Conservation (phyloP, 2,888 invertebrate species). For the Troides oblongomaculatus region DNA sequence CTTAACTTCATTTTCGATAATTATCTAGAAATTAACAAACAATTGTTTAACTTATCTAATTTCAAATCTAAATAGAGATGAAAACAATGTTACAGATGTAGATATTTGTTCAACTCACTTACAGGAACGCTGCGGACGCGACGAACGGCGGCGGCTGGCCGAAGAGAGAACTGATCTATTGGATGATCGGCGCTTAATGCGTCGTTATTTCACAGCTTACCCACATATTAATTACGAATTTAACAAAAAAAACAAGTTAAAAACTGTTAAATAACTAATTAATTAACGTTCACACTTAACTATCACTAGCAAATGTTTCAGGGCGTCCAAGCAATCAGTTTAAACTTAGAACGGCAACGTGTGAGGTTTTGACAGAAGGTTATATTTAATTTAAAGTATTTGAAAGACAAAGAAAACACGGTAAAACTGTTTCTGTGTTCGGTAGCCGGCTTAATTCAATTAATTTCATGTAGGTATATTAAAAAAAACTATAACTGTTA, state of each 20-base stretch:
- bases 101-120: slow-evolving; percentile 1
- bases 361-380: no score
- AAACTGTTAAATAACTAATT: background rate
- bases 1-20: slow-evolving; percentile 51
- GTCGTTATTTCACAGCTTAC: slow-evolving; percentile 2
- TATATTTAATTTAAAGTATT: no score
- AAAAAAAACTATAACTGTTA: no score
- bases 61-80: slow-evolving; percentile 18
- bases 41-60: background rate
- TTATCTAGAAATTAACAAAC: slow-evolving; percentile 17
- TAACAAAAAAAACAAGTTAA: background rate
- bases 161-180: background rate
- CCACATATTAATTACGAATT: background rate
- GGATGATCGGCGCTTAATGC: background rate
- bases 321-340: no score
- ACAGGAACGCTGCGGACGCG: slow-evolving; percentile 2
- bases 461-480: no score
- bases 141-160: slow-evolving; percentile 1
- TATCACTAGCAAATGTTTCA: no score
- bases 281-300: no score
- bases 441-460: no score
- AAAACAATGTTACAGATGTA: slow-evolving; percentile 16
- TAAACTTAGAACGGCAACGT: no score
- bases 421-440: no score
- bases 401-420: no score